Conservation (phyloP, 2,888 invertebrate species). For the Pristionchus japonicus region DNA sequence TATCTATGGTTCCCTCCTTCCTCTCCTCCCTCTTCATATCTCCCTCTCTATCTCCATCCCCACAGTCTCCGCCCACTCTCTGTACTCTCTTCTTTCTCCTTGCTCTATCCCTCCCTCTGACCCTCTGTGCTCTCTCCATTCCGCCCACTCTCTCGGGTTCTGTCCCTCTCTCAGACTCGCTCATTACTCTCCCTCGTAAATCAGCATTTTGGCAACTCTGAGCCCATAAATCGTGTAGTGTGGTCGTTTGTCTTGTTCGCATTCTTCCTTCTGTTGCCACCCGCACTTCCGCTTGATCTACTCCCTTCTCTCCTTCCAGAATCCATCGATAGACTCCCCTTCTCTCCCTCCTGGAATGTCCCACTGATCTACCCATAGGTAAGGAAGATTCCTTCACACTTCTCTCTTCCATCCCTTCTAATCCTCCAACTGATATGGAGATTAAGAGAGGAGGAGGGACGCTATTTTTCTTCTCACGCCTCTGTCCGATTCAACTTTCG, state of each 20-base stretch:
- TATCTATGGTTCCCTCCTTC: constrained; percentile 23
- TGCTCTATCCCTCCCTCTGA: not conserved
- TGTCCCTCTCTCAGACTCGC: constrained; percentile 1
- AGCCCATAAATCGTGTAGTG: constrained; percentile 43
- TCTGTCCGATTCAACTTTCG: not conserved
- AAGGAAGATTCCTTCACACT: not conserved
- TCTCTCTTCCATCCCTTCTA: not conserved
- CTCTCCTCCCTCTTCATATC: constrained; percentile 23
- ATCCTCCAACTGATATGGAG: constrained; percentile 39
- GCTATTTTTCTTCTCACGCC: not conserved
- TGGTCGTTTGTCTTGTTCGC: not conserved
- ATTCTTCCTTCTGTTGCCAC: constrained; percentile 20
- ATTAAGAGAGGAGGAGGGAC: constrained; percentile 19
- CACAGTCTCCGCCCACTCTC: constrained; percentile 29
- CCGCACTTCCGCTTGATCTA: not conserved
- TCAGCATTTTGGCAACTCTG: constrained; percentile 46
- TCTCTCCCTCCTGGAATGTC: not conserved
- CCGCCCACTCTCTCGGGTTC: not conserved
- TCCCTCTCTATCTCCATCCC: constrained; percentile 30
- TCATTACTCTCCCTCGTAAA: constrained; percentile 48
- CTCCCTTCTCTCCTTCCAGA: constrained; percentile 9
- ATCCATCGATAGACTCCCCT: not conserved
- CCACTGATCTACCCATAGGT: constrained; percentile 36
- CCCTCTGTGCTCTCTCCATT: not conserved
- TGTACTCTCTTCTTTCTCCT: not conserved